These are phyloP conservation scores for Mastomys coucha DNA, from an alignment of 2,113 vertebrate species.

Conservation along the genomic window DNA sequence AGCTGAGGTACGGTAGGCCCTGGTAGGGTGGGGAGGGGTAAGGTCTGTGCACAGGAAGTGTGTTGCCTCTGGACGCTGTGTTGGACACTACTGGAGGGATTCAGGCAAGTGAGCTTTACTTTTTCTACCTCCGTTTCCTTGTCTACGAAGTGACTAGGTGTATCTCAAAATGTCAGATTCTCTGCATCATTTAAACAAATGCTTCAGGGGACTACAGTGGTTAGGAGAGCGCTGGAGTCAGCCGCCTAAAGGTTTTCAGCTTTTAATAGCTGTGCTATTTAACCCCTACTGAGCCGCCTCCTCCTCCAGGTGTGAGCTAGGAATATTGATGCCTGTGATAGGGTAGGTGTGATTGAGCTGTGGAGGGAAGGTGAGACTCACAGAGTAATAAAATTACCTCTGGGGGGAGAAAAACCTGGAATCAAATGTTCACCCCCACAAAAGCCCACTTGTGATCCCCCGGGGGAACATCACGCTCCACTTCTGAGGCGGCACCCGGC, in stretches of 20 bases:
- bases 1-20: neutral
- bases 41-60: slow-evolving; percentile 43
- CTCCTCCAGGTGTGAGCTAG: neutral
- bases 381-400: slow-evolving; percentile 5
- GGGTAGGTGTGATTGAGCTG: slow-evolving; percentile 12
- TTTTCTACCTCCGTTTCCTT: slow-evolving; percentile 46
- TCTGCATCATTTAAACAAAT: neutral
- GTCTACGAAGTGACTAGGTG: neutral
- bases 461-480: neutral
- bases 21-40: neutral
- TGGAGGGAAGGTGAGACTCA: neutral
- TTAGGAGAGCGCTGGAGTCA: neutral
- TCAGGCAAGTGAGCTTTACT: slow-evolving; percentile 71
- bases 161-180: neutral
- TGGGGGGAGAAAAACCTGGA: neutral
- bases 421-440: neutral
- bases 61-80: neutral
- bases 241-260: neutral
- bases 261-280: slow-evolving; percentile 37
- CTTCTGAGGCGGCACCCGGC: neutral
- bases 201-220: neutral
- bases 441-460: neutral
- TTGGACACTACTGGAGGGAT: neutral
- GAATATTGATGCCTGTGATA: too few relatives aligned
- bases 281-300: neutral